phyloP scores from a whole-genome alignment of 2,888 invertebrate genomes.

The Clostera curtula region DNA sequence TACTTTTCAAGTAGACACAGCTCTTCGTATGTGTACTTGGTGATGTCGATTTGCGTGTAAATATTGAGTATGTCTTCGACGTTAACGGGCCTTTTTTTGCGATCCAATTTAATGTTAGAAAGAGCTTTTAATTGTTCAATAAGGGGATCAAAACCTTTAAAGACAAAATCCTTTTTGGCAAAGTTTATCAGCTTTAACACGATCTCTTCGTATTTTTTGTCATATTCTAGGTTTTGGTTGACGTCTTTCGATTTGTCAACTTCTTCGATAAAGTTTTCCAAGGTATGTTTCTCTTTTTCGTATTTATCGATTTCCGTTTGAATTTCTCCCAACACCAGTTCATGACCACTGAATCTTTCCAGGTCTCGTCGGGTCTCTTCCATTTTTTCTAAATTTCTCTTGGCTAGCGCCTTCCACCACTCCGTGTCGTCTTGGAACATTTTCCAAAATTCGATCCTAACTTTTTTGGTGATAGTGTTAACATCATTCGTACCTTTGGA shows the following conservation, averaged over 20 bases:
- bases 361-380: slow-evolving; percentile 60
- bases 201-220: slow-evolving; percentile 65
- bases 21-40: slow-evolving; percentile 63
- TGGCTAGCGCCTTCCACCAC: slow-evolving; percentile 65
- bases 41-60: slow-evolving; percentile 57
- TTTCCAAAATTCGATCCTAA: slow-evolving; percentile 55
- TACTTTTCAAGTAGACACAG: slow-evolving; percentile 60
- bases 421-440: slow-evolving; percentile 66
- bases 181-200: slow-evolving; percentile 62
- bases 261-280: slow-evolving; percentile 59
- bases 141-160: slow-evolving; percentile 66
- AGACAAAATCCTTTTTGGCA: slow-evolving; percentile 64
- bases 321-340: slow-evolving; percentile 55
- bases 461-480: slow-evolving; percentile 32
- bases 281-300: slow-evolving; percentile 50
- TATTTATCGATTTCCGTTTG: slow-evolving; percentile 48
- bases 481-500: slow-evolving; percentile 19
- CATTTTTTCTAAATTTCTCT: slow-evolving; percentile 64
- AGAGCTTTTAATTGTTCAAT: slow-evolving; percentile 57
- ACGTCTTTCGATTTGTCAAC: slow-evolving; percentile 56
- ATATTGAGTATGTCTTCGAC: slow-evolving; percentile 58
- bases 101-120: slow-evolving; percentile 50
- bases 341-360: slow-evolving; percentile 62
- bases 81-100: slow-evolving; percentile 46
- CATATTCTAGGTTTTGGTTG: slow-evolving; percentile 56